Evolutionary conservation across 2,113 vertebrate genomes (phyloP).

Genomic region (Mesocricetus auratus): DNA sequence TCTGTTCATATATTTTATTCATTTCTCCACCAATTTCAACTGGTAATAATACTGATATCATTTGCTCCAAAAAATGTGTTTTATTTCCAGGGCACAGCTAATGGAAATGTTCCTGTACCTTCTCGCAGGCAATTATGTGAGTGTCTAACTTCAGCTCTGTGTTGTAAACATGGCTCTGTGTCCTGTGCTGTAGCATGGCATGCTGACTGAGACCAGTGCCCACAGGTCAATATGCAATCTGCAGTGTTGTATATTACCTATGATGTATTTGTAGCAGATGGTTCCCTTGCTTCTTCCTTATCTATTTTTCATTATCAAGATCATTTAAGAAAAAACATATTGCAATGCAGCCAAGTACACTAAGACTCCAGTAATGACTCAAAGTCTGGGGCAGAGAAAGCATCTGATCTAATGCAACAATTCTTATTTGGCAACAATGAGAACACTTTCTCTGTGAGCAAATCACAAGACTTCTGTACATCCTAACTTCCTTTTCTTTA

Average conservation of each 20-base stretch:
- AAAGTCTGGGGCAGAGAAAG: constrained; percentile 85
- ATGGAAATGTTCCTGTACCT: constrained; percentile 90
- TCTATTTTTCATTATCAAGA: constrained; percentile 77
- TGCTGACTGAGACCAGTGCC: constrained; percentile 85
- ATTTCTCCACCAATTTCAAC: constrained; percentile 82
- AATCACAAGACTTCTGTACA: constrained; percentile 30
- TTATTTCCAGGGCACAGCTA: constrained; percentile 91
- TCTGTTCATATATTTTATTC: constrained; percentile 78
- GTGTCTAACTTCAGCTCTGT: constrained; percentile 89
- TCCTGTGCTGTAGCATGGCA: constrained; percentile 92
- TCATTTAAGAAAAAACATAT: constrained; percentile 70
- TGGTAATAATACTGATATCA: constrained; percentile 85
- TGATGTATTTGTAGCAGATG: constrained; percentile 80
- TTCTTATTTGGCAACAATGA: constrained; percentile 41
- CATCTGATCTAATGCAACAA: constrained; percentile 26
- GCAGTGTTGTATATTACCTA: constrained; percentile 87
- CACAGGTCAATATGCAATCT: constrained; percentile 88
- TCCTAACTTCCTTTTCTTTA: not conserved
- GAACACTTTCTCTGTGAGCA: not conserved
- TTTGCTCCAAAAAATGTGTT: constrained; percentile 89
- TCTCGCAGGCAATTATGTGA: constrained; percentile 92
- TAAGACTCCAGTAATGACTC: constrained; percentile 77
- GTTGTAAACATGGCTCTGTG: constrained; percentile 89
- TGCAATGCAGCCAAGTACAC: constrained; percentile 56
- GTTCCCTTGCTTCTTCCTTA: constrained; percentile 82